A percentile compares a stretch with the other conserved stretches of the same genome.
These are phyloP conservation scores for Crocidura indochinensis DNA, from an alignment of 2,797 vertebrate genomes.

Conservation along the genomic window DNA sequence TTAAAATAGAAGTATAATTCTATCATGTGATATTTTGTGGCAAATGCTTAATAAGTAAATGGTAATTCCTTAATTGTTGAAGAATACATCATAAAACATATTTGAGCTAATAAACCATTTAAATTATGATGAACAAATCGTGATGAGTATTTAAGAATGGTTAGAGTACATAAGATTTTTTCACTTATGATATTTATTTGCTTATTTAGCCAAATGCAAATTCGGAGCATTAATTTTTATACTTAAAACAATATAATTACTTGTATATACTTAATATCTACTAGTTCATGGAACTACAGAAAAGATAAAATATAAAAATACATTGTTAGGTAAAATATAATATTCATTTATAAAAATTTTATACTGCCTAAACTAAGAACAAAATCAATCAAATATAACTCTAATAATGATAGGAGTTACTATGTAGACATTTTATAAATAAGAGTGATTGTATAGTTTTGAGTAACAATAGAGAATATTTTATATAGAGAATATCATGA, in stretches of 20 bases:
- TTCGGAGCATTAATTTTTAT: no score
- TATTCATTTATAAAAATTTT: not conserved
- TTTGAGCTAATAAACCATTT: constrained; percentile 7
- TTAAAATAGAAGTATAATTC: not conserved
- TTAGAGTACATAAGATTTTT: not conserved
- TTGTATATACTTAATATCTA: not conserved
- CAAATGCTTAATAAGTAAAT: not conserved
- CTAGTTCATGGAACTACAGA: not conserved
- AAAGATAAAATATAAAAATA: constrained; percentile 4
- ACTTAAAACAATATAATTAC: not conserved
- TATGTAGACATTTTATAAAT: not conserved
- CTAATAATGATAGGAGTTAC: not conserved
- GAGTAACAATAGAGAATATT: not conserved
- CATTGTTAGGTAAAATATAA: not conserved
- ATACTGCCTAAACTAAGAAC: not conserved
- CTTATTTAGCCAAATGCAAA: not conserved
- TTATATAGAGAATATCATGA: not conserved
- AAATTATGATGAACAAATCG: not conserved
- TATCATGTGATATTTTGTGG: not conserved
- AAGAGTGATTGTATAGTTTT: not conserved
- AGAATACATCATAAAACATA: not conserved
- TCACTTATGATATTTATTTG: not conserved
- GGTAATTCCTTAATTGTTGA: not conserved
- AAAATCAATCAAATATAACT: not conserved
- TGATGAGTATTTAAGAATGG: not conserved